Evolutionary conservation across 64 coral and sea anemone genomes (phyloP).

Genomic region (Acropora tenuis): DNA sequence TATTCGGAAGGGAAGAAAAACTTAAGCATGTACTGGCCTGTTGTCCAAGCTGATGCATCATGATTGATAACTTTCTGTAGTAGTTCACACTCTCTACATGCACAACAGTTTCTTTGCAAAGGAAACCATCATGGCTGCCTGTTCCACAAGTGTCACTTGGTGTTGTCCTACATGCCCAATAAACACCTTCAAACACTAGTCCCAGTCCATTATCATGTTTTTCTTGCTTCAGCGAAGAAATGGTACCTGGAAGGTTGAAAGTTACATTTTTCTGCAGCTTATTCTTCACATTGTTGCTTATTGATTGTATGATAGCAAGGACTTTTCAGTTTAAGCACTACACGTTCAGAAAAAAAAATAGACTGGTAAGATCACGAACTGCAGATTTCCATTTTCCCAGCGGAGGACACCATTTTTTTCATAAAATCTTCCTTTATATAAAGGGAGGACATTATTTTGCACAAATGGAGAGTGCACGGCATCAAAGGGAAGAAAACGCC

Average conservation of each 20-base stretch:
- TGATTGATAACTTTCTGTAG: not conserved
- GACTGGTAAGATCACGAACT: constrained; percentile 31
- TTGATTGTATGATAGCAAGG: not conserved
- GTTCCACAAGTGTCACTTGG: too few species aligned
- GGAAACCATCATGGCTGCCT: too few species aligned
- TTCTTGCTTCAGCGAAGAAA: not conserved
- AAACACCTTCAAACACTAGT: too few species aligned
- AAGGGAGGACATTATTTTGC: too few species aligned
- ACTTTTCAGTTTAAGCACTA: constrained; percentile 55
- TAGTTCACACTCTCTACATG: too few species aligned
- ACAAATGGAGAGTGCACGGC: too few species aligned
- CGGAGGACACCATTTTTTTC: not conserved
- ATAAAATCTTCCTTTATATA: too few species aligned
- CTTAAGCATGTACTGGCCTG: constrained; percentile 29
- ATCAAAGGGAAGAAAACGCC: too few species aligned
- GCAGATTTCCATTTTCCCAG: not conserved
- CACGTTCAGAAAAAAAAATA: constrained; percentile 50
- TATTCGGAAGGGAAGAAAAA: not conserved
- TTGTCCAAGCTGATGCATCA: constrained; percentile 86
- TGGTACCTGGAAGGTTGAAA: not conserved
- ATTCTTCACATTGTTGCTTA: not conserved
- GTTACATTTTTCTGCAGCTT: not conserved
- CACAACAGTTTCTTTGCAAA: too few species aligned
- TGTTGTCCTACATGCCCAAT: too few species aligned
- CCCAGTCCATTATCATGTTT: too few species aligned